Conservation (phyloP, 2,113 vertebrate genomes). For the Phalacrocorax pelagicus region DNA sequence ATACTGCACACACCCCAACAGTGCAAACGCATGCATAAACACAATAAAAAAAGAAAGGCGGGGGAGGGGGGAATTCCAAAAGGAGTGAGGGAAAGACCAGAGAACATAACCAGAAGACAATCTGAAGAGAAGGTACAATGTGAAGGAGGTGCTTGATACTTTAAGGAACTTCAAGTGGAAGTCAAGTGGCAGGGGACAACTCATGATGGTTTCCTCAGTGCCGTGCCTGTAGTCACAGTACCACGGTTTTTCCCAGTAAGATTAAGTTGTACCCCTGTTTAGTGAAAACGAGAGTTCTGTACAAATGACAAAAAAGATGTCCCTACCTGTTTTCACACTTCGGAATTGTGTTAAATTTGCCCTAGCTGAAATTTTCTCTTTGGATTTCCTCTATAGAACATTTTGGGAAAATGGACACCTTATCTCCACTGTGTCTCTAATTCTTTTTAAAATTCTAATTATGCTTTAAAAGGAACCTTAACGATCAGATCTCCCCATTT, state of each 20-base stretch:
- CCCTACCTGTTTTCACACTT: background rate
- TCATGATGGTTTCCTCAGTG: background rate
- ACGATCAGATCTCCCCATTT: background rate
- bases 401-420: background rate
- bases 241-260: background rate
- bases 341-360: background rate
- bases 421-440: background rate
- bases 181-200: background rate
- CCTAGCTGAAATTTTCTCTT: background rate
- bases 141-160: background rate
- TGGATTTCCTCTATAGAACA: background rate
- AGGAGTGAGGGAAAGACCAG: background rate
- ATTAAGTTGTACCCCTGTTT: background rate
- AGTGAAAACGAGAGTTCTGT: background rate
- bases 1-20: no score
- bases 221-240: rapidly evolving
- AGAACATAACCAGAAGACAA: background rate
- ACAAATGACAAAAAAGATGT: background rate
- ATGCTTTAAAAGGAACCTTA: background rate
- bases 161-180: background rate
- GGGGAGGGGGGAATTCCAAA: background rate
- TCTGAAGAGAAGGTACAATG: background rate
- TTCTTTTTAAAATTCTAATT: background rate
- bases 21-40: background rate
- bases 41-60: background rate